Evolutionary conservation across 2,113 vertebrate species (phyloP), one percentile per base, ranked within the genome.

Genomic region (Setophaga petechia): DNA sequence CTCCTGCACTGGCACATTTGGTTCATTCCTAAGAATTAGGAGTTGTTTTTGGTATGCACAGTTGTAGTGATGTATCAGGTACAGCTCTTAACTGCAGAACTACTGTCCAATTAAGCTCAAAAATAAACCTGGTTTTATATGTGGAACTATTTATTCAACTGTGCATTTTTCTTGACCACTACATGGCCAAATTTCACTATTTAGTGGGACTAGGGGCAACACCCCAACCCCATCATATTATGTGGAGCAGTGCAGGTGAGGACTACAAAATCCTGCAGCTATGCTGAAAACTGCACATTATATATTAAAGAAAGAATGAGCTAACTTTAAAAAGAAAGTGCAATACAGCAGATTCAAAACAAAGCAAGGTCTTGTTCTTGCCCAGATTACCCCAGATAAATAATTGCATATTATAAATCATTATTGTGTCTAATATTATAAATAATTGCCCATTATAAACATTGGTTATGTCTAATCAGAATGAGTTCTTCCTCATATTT

Each of bases 331-430:
- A 83, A 73, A 73, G 24, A 67, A 51, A 35, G 7, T 17, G 7
- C 9, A 77, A 31, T 13, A 57, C 7, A 51, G 8, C 15, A 79
- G 23, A 49, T 25, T 19, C 21, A 73, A 23, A 89, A 43, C 49
- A 54, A 78, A 69, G 6, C 11, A 52, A 43, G 46, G 24, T 37
- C n/a, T 54, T 92, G 41, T 66, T 66, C 18, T n/a, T 73, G 37
- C 35, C 76, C 5, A 41, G 63, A 63, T 68, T 62, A 52, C 13
- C 6, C 12, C 14, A 4, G 71, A 44, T 57, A 74, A 44, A 35
- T 58, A 46, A 96, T 84, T 96, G 25, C 39, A 41, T 92, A 87
- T 95, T 96, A 87, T 85, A 96, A 95, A 92, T 91, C 95, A 95
- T 94, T 59, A 85, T 93, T 88, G 76, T 95, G 71, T 87, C 89